Base-by-base conservation (phyloP, 2,797 vertebrate genomes). In the Antrozous pallidus region DNA sequence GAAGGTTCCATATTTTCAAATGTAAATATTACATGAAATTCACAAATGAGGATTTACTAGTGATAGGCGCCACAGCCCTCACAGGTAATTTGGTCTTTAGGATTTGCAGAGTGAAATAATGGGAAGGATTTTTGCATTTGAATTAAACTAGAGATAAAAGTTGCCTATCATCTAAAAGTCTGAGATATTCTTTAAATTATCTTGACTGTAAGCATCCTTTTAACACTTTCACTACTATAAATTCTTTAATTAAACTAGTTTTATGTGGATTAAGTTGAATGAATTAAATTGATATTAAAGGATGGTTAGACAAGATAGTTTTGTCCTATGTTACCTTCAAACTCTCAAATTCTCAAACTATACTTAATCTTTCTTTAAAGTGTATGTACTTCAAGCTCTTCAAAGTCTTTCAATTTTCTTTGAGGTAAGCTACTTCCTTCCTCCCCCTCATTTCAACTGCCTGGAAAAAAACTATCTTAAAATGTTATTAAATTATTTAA, bases 401-500 rank as follows among this genome's bases (percentile, higher is more conserved):
- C n/a, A 90, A 81, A 88, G 28, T 51, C 1, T 45, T 14, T 31
- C 26, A 61, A 38, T 36, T 65, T 69, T 13, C 18, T 84, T 87
- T 84, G 36, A 90, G 54, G 0, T 26, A 79, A 75, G 2, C 63
- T 70, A 71, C 5, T 56, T 20, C 8, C 3, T 24, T 9, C 17
- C 24, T 33, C 12, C 0, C 16, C 20, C 12, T 14, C 20, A 73
- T 42, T 36, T 80, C 6, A 58, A 31, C n/a, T 63, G 4, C 9
- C 33, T 54, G 1, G 28, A 71, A 26, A 87, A 69, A 73, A 12
- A 83, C 0, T 5, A 56, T 81, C 4, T 40, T 45, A 81, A 87
- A 87, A 70, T 73, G 1, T 47, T 33, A 81, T 81, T 67, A 85
- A 87, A 67, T 74, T n/a, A 58, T 40, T 88, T 88, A 78, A 61